Evolutionary conservation across 2,113 vertebrate species (phyloP), one percentile per base, ranked within the genome.

Genomic region (Bubo scandiacus): DNA sequence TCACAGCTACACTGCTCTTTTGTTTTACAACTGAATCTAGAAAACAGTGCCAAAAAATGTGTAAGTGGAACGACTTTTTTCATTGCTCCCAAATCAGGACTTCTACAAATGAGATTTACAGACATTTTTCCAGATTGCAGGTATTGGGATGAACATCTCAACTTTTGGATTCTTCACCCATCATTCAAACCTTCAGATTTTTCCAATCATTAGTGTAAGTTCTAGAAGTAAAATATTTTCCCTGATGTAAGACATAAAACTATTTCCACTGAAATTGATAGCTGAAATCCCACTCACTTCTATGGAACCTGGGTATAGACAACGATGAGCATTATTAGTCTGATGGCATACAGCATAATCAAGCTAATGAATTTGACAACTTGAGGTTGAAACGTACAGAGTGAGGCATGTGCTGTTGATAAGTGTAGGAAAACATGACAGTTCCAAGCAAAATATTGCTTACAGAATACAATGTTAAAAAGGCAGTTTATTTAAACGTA

Each of bases 331-430:
- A n/a, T 86, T 91, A 94, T 93, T 92, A 92, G 43, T 54, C 59
- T 72, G 40, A 92, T 72, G 34, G 81, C 45, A 72, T 65, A 15
- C 14, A 89, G 21, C 51, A 71, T 87, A 92, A 96, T 87, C 89
- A 88, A 91, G 38, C 34, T 92, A 96, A 92, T 91, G n/a, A 97
- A 87, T 91, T 94, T 94, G 85, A 86, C 92, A 91, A 73, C 30
- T 88, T 52, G 25, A 95, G 58, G 87, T 58, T 74, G 61, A 89
- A 65, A 81, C 57, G 55, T 49, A 83, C 55, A 92, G 79, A 83
- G 42, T 81, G 84, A 94, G 67, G 26, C 21, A 73, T 18, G 11
- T 86, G 81, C 36, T 90, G 16, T 88, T 90, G 87, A 89, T 34
- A 92, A 83, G 93, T 1, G 18, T 30, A 92, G 27, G 63, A 84